Conservation (phyloP, 2,888 invertebrate species). For the Rotaria macrura region DNA sequence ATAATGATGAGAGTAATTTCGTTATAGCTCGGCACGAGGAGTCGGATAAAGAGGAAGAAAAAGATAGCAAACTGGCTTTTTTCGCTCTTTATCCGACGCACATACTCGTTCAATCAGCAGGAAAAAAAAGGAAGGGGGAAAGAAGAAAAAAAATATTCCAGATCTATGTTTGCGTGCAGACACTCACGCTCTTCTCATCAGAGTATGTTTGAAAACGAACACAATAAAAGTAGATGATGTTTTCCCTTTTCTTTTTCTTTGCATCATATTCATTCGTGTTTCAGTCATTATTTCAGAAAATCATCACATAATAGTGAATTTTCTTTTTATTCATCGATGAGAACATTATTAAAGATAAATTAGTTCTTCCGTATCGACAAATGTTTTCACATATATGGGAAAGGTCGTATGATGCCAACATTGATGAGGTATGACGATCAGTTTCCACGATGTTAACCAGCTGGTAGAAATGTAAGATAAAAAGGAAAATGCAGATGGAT, state of each 20-base stretch:
- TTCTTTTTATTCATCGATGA: background rate
- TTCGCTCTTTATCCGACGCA: background rate
- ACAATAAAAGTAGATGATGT: background rate
- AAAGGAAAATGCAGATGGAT: background rate
- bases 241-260: background rate
- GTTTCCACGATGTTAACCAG: background rate
- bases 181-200: background rate
- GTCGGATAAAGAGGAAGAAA: background rate
- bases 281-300: background rate
- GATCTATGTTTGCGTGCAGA: background rate
- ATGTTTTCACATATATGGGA: background rate
- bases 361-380: background rate
- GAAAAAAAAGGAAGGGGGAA: background rate
- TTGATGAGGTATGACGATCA: slow-evolving; percentile 12
- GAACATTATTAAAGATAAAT: background rate
- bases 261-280: background rate
- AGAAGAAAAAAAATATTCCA: background rate
- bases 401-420: background rate
- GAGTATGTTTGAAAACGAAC: background rate
- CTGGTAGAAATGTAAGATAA: background rate
- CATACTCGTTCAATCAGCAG: background rate
- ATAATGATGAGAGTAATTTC: background rate
- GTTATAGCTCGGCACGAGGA: background rate
- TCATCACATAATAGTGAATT: background rate
- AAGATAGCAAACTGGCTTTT: background rate